Base-by-base conservation (phyloP, 1,140 invertebrate genomes). In the Tetramorium alpestre region DNA sequence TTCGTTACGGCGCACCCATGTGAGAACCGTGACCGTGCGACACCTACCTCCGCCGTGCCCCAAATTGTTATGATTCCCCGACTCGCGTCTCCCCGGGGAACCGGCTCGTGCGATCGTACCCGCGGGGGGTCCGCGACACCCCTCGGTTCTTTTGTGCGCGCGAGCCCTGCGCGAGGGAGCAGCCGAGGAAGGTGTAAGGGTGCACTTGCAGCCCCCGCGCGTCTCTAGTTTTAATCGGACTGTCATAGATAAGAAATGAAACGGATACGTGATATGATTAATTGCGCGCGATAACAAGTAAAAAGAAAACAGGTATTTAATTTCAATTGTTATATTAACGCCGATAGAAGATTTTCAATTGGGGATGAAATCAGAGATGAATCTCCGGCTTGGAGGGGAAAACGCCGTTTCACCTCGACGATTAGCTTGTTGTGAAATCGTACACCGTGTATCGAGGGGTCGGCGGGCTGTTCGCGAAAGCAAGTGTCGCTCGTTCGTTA, bases 361-460 rank as follows among this genome's bases (percentile, higher is more conserved):
- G 33, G 33, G 33, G 33, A 33, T 33, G 33, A 33, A 33, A 33
- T 33, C 33, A 4, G 33, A 67, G 49, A 78, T 28, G 75, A 86
- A 82, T 82, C 25, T 47, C 41, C 13, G 11, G 11, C 25, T 41
- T n/a, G 51, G 1, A 18, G 2, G 73, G 41, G 25, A 65, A 41
- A 44, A 62, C 10, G 38, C 5, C 16, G 28, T 60, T 49, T 60
- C 38, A 56, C 10, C 58, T 78, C 44, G 65, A 72, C 88, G 88
- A 92, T 91, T 93, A 88, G 90, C 84, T 91, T 92, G 89, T 90
- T 90, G 89, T 91, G 91, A 92, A 91, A 92, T 91, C 89, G 67
- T 90, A 91, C 70, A 85, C 69, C 18, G 60, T 44, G 58, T 72
- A 73, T 82, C 62, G 49, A 69, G 60, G 65, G 88, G 38, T 44